Conservation (phyloP, 2,888 invertebrate genomes). For the Watsonalla cultraria region DNA sequence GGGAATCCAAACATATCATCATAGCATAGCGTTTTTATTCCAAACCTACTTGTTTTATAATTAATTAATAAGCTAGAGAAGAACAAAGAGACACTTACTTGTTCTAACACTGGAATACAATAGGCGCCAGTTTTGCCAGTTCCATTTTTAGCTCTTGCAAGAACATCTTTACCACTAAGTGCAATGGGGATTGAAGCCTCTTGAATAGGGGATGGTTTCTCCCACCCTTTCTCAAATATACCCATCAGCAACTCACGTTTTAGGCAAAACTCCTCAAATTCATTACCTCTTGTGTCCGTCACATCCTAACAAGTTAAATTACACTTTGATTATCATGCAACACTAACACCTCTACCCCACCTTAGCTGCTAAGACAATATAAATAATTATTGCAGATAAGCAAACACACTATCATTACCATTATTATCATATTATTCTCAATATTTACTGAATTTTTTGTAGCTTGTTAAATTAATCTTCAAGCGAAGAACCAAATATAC, state of each 20-base stretch:
- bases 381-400: too few species aligned
- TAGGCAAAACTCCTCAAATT: slow-evolving; percentile 99
- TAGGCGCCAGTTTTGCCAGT: slow-evolving; percentile 99
- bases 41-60: too few species aligned
- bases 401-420: too few species aligned
- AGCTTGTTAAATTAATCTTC: too few species aligned
- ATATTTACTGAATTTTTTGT: too few species aligned
- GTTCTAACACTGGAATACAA: slow-evolving; percentile 98
- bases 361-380: too few species aligned
- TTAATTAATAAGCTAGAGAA: too few species aligned
- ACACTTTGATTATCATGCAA: slow-evolving; percentile 9
- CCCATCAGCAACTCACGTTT: slow-evolving; percentile 99
- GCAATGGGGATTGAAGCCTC: slow-evolving; percentile 99
- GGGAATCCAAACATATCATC: slow-evolving; percentile 76
- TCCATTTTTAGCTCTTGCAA: slow-evolving; percentile 99
- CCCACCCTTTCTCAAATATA: slow-evolving; percentile 99
- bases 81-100: slow-evolving; percentile 57
- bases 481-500: too few species aligned
- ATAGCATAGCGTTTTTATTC: slow-evolving; percentile 19
- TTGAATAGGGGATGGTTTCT: slow-evolving; percentile 99
- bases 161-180: slow-evolving; percentile 96
- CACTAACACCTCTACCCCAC: too few species aligned
- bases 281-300: slow-evolving; percentile 98
- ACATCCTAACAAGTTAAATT: slow-evolving; percentile 87
- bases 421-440: too few species aligned